phyloP scores from a whole-genome alignment of 2,888 invertebrate genomes.

The Drosophila sordidapex region DNA sequence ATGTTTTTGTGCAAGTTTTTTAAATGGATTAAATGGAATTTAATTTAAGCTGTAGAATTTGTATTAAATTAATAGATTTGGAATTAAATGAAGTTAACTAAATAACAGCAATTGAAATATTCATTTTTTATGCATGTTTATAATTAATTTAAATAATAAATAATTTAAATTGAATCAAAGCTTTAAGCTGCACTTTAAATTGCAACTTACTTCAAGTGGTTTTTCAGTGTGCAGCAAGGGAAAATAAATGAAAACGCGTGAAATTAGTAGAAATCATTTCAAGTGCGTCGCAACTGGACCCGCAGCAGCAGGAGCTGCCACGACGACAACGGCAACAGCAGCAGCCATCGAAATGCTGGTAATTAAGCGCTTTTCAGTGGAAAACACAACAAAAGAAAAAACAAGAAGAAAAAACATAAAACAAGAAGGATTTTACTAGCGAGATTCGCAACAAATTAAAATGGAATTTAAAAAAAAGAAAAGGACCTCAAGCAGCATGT shows the following conservation, averaged over 20 bases:
- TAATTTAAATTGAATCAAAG: background rate
- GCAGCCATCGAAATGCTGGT: constrained; percentile 69
- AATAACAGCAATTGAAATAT: constrained; percentile 7
- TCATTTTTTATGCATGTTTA: background rate
- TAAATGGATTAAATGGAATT: background rate
- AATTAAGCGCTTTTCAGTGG: constrained; percentile 63
- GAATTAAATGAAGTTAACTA: background rate
- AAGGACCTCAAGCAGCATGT: constrained; percentile 11
- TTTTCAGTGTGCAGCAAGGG: background rate
- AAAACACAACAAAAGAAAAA: constrained; percentile 5
- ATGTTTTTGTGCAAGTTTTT: background rate
- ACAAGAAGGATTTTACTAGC: constrained; percentile 24
- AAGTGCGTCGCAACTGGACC: constrained; percentile 37
- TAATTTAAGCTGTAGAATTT: background rate
- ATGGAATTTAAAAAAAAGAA: constrained; percentile 63
- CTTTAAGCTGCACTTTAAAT: background rate
- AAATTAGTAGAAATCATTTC: constrained; percentile 63
- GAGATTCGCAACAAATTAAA: constrained; percentile 67
- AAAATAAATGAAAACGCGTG: constrained; percentile 3
- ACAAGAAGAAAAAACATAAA: constrained; percentile 9
- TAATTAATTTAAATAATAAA: background rate
- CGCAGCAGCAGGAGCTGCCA: constrained; percentile 22
- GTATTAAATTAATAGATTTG: background rate
- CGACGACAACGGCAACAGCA: background rate
- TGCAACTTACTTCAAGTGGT: background rate